Base-by-base conservation (phyloP, 2,797 vertebrate species). In the Anisognathus igniventris region DNA sequence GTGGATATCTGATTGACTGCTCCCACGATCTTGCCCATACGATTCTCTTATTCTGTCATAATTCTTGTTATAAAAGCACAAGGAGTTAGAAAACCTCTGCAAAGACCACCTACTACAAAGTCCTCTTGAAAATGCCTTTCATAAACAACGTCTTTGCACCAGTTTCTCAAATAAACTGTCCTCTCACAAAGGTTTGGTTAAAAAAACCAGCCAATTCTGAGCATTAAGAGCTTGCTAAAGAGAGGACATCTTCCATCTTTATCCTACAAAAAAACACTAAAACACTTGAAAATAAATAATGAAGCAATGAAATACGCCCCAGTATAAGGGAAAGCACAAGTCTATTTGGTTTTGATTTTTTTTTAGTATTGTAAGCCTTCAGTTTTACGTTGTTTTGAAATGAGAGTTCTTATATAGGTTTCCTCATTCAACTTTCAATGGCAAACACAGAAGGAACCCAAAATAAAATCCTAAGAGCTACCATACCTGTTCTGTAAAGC, bases 51-150 rank as follows among this genome's bases (percentile, higher is more conserved):
- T 75, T 91, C 65, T 48, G 39, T 86, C 92, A 88, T 77, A 90
- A 85, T 83, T 94, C 68, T 66, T 75, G 61, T 77, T 79, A 87
- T 45, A 72, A 86, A 93, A 91, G 58, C 39, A 54, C 68, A 83
- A 75, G 51, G 61, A 87, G 50, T 65, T 75, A 54, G 70, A 82
- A 88, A 91, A 68, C 20, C 47, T 77, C 78, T 44, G 65, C 9
- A 57, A 93, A 85, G 89, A 94, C 80, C 74, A 95, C 78, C 81
- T 94, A 91, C 70, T 40, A 92, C 31, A 93, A 80, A 93, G 65
- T 27, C 40, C 35, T 40, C 58, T 72, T 73, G 56, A 95, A 96
- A 88, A 92, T 44, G 85, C 39, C 54, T 84, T 95, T 88, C 51
- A 33, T 81, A 92, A 96, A 89, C 68, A 93, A 54, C 22, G 62